Base-by-base conservation (phyloP, 2,888 invertebrate genomes). In the Stenchaetothrips biformis region DNA sequence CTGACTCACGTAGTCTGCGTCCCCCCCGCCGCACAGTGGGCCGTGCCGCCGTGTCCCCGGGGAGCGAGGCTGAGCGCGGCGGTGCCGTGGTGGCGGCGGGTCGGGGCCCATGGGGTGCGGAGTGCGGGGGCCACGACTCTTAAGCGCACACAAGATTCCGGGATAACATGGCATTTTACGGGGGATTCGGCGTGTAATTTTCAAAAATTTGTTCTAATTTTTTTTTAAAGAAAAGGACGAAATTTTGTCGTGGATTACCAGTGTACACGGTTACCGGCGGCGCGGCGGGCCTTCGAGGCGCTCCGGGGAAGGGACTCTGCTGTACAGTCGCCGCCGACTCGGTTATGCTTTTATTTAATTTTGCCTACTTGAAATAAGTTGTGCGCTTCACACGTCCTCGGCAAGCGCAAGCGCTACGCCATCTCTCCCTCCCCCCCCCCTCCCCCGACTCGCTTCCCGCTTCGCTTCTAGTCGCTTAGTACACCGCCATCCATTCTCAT, bases 331-430 rank as follows among this genome's bases (percentile, higher is more conserved):
- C n/a, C 53, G 53, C 13, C 37, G 37, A 37, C 16, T 9, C 53
- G 53, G 67, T 11, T 21, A 8, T 74, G 67, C 11, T 74, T 74
- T 74, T 74, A 74, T 74, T 74, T 74, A 74, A 74, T 74, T 74
- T 74, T 74, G 21, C 59, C 18, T 59, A 18, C 59, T 59, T 16
- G 59, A 59, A 59, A 59, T 13, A 25, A 74, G 67, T 25, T 21
- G 37, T 37, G 67, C 67, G 11, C 67, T 25, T 74, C 67, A 74
- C 67, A 74, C 25, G 67, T 67, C 21, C 67, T 2, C 21, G 25
- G 67, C 53, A 53, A 53, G 53, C 53, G 16, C 11, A 53, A 13
- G 53, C 53, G 13, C 18, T 53, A 13, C 16, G 11, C 53, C 16
- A 11, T 53, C 53, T 53, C 53, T 11, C 53, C 18, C 53, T 53